A percentile compares a stretch with the other conserved stretches of the same genome.
Conservation (phyloP, 2,888 invertebrate species). For the Noctua janthe region DNA sequence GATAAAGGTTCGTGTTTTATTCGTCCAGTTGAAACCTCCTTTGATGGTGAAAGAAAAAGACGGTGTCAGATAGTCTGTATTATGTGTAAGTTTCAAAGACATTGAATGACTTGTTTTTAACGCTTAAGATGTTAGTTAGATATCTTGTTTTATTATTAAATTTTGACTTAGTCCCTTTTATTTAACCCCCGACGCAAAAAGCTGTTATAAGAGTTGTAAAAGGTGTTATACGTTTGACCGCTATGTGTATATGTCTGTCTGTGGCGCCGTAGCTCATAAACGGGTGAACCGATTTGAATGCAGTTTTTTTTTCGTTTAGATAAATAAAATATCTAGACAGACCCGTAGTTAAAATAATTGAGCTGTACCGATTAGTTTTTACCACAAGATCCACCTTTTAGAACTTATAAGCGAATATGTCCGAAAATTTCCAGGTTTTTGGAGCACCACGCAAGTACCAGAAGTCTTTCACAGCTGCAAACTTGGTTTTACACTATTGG, state of each 20-base stretch:
- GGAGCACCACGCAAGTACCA: not conserved
- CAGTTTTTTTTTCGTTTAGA: no score
- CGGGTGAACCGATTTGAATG: no score
- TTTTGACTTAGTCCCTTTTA: no score
- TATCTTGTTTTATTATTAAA: not conserved
- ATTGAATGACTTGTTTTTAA: conserved; percentile 18
- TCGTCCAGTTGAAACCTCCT: conserved; percentile 36
- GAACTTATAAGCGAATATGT: not conserved
- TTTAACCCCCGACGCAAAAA: no score
- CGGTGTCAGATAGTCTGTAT: conserved; percentile 23
- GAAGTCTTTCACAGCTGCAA: not conserved
- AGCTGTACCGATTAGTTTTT: no score
- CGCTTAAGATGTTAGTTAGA: conserved; percentile 20
- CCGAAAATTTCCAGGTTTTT: not conserved
- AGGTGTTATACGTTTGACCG: no score
- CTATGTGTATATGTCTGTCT: no score
- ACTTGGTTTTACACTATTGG: not conserved
- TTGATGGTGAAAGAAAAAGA: conserved; percentile 43
- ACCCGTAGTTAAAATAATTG: no score
- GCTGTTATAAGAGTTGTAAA: no score
- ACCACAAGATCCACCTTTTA: not conserved
- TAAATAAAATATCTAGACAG: not conserved
- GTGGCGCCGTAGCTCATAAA: no score
- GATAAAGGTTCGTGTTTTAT: conserved; percentile 45
- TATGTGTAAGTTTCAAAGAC: conserved; percentile 34